Evolutionary conservation across 2,888 invertebrate species (phyloP).

Genomic region (Leptinotarsa rubiginosa): DNA sequence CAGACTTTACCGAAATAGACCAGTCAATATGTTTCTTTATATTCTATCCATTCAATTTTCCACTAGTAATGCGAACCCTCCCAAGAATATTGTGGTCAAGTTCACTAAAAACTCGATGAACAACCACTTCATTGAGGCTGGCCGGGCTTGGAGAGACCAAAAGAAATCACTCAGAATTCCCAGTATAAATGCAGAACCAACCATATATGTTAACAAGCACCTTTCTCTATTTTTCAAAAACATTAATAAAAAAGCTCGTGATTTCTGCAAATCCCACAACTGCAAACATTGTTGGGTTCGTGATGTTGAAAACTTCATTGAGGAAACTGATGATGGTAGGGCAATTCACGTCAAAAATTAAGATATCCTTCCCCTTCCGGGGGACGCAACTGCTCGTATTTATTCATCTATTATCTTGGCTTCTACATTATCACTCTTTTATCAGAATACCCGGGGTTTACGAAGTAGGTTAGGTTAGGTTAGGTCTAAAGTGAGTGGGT

Average conservation of each 20-base stretch:
- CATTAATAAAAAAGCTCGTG: background rate
- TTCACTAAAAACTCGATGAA: too few relatives aligned
- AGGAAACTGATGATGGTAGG: slow-evolving; percentile 4
- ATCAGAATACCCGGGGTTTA: slow-evolving; percentile 3
- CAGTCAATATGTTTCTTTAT: too few relatives aligned
- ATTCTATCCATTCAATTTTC: too few relatives aligned
- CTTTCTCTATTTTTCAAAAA: slow-evolving; percentile 10
- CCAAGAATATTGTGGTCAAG: too few relatives aligned
- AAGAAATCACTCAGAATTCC: background rate
- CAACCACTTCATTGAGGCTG: too few relatives aligned
- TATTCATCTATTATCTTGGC: background rate
- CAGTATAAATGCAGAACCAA: slow-evolving; percentile 7
- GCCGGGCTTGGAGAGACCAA: background rate
- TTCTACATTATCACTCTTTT: background rate
- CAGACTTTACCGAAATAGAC: too few relatives aligned
- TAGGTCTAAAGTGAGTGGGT: too few relatives aligned
- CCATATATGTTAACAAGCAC: background rate
- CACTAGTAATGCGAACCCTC: too few relatives aligned
- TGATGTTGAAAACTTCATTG: slow-evolving; percentile 1
- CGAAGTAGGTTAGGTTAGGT: background rate
- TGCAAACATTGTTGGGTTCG: slow-evolving; percentile 11
- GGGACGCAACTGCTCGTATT: background rate
- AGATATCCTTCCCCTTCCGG: background rate
- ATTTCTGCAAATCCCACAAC: background rate
- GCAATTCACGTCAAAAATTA: slow-evolving; percentile 2